Base-by-base conservation (phyloP, 2,888 invertebrate species). In the Diarsia mendica region DNA sequence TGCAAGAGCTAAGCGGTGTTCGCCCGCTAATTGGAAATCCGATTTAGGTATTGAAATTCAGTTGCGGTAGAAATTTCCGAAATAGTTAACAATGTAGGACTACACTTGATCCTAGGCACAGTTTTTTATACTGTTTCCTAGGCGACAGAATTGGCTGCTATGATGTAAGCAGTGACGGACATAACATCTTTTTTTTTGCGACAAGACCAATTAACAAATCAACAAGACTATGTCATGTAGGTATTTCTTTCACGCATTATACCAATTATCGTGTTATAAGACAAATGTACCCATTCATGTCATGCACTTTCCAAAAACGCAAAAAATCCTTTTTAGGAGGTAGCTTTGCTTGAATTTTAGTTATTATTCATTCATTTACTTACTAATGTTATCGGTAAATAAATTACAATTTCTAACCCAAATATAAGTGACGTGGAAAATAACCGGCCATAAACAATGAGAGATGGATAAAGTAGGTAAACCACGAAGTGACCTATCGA, bases 401-500 rank as follows among this genome's bases (percentile, higher is more conserved):
- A 11, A 33, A 1, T n/a, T 28, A 18, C 9, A 13, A 58, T 11
- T 53, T 63, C 3, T 66, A 55, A 28, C 28, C 55, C 75, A 67
- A 79, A 67, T 73, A 44, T 39, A 39, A n/a, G 51, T 28, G 15
- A 15, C 64, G n/a, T 67, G 46, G 74, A 65, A 80, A 65, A 65
- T 60, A 68, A 65, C 53, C 33, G 48, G 5, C 53, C 68, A 68
- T 49, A 65, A 68, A 79, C 53, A 67, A 80, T 79, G 48, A 23
- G 48, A 67, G 69, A 60, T n/a, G 65, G 55, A 71, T 66, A 44
- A 66, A 66, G 61, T 79, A 74, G 44, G 65, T 68, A 77, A 71
- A 71, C 74, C 63, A 82, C 68, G 65, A 78, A 65, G 72, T 86
- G 82, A 85, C 80, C 82, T 68, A 80, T 79, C 85, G 74, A 86